Conservation (phyloP, 1,140 invertebrate species). For the Liolophura sinensis region DNA sequence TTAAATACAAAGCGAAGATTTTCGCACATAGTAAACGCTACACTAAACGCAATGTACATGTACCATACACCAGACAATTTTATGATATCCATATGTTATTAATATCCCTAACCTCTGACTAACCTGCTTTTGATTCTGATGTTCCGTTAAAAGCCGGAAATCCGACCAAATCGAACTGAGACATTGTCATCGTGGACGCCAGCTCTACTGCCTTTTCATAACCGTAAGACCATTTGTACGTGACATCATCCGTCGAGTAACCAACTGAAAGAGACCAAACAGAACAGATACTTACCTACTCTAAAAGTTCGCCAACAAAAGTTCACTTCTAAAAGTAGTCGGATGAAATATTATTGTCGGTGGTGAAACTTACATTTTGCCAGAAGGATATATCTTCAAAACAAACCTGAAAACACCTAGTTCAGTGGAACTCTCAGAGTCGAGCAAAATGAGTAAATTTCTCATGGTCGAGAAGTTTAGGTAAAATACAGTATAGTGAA, state of each 20-base stretch:
- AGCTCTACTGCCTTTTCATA: constrained; percentile 36
- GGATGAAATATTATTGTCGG: too few species aligned
- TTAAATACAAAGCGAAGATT: background rate
- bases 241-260: constrained; percentile 50
- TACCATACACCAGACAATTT: background rate
- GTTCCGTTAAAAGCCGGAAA: constrained; percentile 50
- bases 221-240: constrained; percentile 56
- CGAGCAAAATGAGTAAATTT: too few species aligned
- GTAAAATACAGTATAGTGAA: too few species aligned
- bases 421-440: too few species aligned
- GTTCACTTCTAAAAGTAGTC: too few species aligned
- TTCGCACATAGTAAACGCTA: background rate
- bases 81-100: background rate
- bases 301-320: too few species aligned
- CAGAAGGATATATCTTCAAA: too few species aligned
- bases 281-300: background rate
- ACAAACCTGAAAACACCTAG: too few species aligned
- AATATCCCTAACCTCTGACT: background rate
- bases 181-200: constrained; percentile 49
- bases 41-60: constrained; percentile 11
- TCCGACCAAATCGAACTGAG: constrained; percentile 59
- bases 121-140: constrained; percentile 28
- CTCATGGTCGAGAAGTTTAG: too few species aligned
- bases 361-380: too few species aligned
- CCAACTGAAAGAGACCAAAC: constrained; percentile 46